Evolutionary conservation across 2,888 invertebrate species (phyloP).

Genomic region (Pheosia tremula): DNA sequence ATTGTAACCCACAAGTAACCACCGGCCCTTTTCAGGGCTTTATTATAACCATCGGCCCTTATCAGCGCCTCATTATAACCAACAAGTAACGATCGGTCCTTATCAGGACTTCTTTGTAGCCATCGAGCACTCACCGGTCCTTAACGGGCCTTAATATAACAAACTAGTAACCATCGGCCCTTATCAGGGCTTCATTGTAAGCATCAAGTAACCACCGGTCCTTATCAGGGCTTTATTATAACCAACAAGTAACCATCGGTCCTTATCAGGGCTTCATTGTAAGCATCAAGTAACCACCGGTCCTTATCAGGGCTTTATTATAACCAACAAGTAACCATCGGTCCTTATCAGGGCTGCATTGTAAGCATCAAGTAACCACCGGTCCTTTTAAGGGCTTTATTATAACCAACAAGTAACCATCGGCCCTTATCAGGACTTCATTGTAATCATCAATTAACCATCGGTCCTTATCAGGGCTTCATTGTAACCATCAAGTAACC

Average conservation of each 20-base stretch:
- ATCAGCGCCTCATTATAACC: slow-evolving; percentile 14
- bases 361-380: slow-evolving; percentile 10
- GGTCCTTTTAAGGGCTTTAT: slow-evolving; percentile 10
- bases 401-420: not conserved
- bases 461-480: not conserved
- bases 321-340: slow-evolving; percentile 1
- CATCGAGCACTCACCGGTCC: not conserved
- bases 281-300: slow-evolving; percentile 16
- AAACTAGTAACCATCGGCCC: slow-evolving; percentile 11
- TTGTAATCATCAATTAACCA: slow-evolving; percentile 4
- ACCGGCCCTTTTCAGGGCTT: slow-evolving; percentile 7
- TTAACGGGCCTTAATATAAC: slow-evolving; percentile 11
- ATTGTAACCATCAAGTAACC: slow-evolving; percentile 11
- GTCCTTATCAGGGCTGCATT: slow-evolving; percentile 3
- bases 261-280: slow-evolving; percentile 23
- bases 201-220: slow-evolving; percentile 9
- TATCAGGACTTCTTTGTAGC: slow-evolving; percentile 14
- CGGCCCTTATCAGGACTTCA: slow-evolving; percentile 14
- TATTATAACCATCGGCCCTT: slow-evolving; percentile 8
- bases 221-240: slow-evolving; percentile 17
- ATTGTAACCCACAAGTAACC: slow-evolving; percentile 8
- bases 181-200: slow-evolving; percentile 15
- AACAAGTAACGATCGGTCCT: not conserved
- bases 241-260: slow-evolving; percentile 12
- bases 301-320: slow-evolving; percentile 16